phyloP scores from a whole-genome alignment of 2,888 invertebrate genomes.

The Penaeus monodon region DNA sequence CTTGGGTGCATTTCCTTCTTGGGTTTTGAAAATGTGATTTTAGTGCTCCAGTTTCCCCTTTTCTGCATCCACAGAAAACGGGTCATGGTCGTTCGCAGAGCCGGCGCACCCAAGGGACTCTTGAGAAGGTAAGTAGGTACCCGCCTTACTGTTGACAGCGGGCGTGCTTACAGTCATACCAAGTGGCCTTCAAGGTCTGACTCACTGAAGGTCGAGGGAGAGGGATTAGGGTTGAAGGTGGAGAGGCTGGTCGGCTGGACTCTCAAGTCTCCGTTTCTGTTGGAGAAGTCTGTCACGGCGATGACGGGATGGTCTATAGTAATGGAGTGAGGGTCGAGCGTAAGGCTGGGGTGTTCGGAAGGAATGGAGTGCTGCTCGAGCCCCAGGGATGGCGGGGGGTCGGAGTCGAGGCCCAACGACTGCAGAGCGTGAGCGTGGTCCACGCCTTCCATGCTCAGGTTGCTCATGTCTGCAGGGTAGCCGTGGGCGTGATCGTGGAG shows the following conservation, averaged over 20 bases:
- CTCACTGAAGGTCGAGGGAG: conserved; percentile 56
- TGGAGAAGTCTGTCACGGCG: conserved; percentile 52
- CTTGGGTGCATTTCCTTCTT: conserved; percentile 8
- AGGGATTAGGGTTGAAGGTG: conserved; percentile 62
- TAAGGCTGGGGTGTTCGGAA: conserved; percentile 63
- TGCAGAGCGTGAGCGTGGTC: conserved; percentile 49
- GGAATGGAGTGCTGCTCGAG: conserved; percentile 64
- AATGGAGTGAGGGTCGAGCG: conserved; percentile 63
- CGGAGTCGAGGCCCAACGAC: conserved; percentile 59
- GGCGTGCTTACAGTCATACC: conserved; percentile 62
- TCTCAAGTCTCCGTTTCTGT: conserved; percentile 56
- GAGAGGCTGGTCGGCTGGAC: conserved; percentile 58
- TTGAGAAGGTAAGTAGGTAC: conserved; percentile 1
- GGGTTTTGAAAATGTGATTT: background rate
- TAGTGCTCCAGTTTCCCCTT: background rate
- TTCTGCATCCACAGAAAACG: conserved; percentile 2
- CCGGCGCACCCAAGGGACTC: background rate
- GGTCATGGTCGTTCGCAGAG: background rate
- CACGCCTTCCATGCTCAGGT: conserved; percentile 28
- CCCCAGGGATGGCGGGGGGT: conserved; percentile 59
- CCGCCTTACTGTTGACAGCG: conserved; percentile 18
- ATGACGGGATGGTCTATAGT: conserved; percentile 63
- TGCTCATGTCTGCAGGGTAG: conserved; percentile 27
- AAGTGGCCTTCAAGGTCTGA: conserved; percentile 61
- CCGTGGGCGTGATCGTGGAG: conserved; percentile 52